Evolutionary conservation across 2,113 vertebrate genomes (phyloP), one percentile per base, ranked within the genome.

Genomic region (Cebus imitator): DNA sequence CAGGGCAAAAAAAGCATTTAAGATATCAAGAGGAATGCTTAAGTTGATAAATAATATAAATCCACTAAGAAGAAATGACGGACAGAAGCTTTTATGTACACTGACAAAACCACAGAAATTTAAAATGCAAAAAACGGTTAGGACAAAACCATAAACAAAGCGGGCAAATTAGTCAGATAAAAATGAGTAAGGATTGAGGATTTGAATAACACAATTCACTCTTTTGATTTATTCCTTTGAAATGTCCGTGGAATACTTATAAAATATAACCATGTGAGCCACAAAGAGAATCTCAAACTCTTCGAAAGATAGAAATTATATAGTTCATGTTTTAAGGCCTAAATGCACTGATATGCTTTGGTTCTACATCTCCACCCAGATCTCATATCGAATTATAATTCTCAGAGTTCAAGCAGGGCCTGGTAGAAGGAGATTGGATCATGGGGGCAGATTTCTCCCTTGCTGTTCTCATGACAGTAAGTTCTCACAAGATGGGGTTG

Each of bases 51-150:
- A 94, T 90, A 48, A 81, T 68, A 61, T 2, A 75, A 68, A 86
- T 52, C 35, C 40, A 93, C 45, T 73, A 55, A 32, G 45, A 94
- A 94, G 93, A 96, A 97, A 93, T 48, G 80, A 92, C 55, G 90
- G 64, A 79, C 61, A 84, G 52, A 95, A 90, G 82, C 76, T 92
- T 96, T 84, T 76, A 92, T 25, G 43, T 76, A 76, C 75, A 94
- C 5, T 57, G 76, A 96, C 87, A 85, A 64, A 94, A 86, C 57
- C 25, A 85, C 17, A 61, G 80, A 21, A 83, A 87, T 68, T 52
- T 61, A 97, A 93, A 94, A 75, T 10, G 0, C 68, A 68, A 93
- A 91, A 91, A 80, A 52, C 25, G 14, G 35, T 70, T 82, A 35
- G 43, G 48, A 90, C 14, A 93, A 96, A 95, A 87, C 12, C 72